Evolutionary conservation across 2,113 vertebrate genomes (phyloP).

Genomic region (Austrofundulus limnaeus): DNA sequence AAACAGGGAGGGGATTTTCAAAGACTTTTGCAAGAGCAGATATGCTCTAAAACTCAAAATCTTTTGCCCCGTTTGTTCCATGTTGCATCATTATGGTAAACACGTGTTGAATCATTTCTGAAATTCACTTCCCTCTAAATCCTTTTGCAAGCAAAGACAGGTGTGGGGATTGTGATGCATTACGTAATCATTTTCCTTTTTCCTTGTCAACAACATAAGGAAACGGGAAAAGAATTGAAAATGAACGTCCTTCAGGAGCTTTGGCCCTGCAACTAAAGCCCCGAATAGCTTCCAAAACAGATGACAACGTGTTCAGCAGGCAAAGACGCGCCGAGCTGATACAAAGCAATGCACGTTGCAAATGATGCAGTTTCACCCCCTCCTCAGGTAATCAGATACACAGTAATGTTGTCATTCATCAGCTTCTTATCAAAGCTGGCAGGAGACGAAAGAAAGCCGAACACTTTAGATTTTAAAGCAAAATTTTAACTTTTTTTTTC

Average conservation of each 20-base stretch:
- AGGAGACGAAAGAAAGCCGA: no score
- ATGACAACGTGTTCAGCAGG: not conserved
- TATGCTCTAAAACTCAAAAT: no score
- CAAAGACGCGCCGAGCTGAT: not conserved
- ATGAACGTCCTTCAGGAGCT: no score
- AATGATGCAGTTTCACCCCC: not conserved
- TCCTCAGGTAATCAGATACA: not conserved
- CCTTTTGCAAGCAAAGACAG: conserved; percentile 5
- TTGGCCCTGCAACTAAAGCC: not conserved
- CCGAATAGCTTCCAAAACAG: conserved; percentile 1
- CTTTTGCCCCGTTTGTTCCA: not conserved
- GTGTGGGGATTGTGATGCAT: not conserved
- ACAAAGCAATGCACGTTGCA: not conserved
- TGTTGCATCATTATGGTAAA: not conserved
- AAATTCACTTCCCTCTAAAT: not conserved
- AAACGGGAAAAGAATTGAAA: no score
- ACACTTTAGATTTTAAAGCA: no score
- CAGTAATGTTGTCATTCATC: not conserved
- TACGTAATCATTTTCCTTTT: not conserved
- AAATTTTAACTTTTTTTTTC: no score
- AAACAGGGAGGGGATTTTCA: no score
- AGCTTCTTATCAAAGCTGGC: not conserved
- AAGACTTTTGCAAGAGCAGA: no score
- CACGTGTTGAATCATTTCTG: not conserved
- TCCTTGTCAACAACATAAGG: conserved; percentile 1